Conservation (phyloP, 2,888 invertebrate species). For the Ptilodon capucinus region DNA sequence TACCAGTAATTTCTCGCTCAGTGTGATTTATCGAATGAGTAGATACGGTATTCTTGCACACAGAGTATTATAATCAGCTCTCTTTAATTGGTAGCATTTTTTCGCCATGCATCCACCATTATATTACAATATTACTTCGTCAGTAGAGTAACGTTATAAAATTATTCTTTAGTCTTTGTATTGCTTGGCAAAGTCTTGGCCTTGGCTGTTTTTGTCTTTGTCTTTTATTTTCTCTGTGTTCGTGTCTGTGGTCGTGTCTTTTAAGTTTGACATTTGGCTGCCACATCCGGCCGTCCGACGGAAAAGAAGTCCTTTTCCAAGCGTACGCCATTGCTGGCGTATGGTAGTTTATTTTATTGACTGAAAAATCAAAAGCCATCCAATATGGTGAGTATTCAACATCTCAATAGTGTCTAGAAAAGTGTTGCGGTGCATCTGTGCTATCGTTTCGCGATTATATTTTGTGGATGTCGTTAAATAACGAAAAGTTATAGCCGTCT, state of each 20-base stretch:
- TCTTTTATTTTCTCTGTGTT: neutral
- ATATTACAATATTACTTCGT: no score
- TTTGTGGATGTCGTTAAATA: conserved; percentile 47
- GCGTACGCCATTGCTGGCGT: conserved; percentile 95
- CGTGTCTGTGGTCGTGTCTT: conserved; percentile 15
- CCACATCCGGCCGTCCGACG: conserved; percentile 66
- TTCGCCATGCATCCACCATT: no score
- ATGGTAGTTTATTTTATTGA: conserved; percentile 87
- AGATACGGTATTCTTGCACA: no score
- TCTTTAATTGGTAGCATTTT: no score
- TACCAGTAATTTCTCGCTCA: no score
- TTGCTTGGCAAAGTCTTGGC: no score
- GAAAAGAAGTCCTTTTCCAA: conserved; percentile 85
- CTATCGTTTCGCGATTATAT: conserved; percentile 55
- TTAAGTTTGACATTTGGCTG: conserved; percentile 49
- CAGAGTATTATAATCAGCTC: no score
- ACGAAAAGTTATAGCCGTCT: conserved; percentile 39
- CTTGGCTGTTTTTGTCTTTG: conserved; percentile 56
- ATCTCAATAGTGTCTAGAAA: conserved; percentile 51
- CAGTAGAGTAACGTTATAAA: no score
- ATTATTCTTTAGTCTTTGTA: no score
- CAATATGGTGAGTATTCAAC: conserved; percentile 87
- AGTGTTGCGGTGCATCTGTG: conserved; percentile 49
- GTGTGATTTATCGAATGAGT: no score
- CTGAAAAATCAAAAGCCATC: conserved; percentile 91